Evolutionary conservation across 2,888 invertebrate genomes (phyloP).

Genomic region (Cryptophagus acutangulus): DNA sequence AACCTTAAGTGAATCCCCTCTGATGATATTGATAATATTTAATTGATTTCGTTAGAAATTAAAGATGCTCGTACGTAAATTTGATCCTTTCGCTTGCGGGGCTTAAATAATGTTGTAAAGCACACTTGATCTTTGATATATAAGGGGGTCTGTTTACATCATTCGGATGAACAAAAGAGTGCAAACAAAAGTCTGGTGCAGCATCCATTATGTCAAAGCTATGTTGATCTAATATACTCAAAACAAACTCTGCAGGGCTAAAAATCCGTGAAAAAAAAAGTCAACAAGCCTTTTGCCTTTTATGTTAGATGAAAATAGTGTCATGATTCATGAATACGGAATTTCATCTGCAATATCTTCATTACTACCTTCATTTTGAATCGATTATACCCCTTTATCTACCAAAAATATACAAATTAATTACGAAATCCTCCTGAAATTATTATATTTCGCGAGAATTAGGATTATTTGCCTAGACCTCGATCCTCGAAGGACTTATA

Average conservation of each 20-base stretch:
- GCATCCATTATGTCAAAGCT: conserved; percentile 21
- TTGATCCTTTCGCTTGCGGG: conserved; percentile 7
- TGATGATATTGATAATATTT: no score
- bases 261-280: conserved; percentile 9
- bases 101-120: conserved; percentile 7
- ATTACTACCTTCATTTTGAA: not conserved
- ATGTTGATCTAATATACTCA: conserved; percentile 21
- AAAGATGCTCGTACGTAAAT: no score
- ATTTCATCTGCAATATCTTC: not conserved
- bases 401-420: not conserved
- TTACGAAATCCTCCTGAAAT: no score
- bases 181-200: conserved; percentile 20
- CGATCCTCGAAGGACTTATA: no score
- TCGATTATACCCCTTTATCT: not conserved
- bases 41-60: no score
- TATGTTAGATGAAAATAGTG: conserved; percentile 4
- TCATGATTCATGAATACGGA: not conserved
- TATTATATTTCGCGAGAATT: no score
- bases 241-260: conserved; percentile 14
- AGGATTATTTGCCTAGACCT: no score
- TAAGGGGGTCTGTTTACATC: conserved; percentile 20
- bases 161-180: conserved; percentile 19
- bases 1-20: no score
- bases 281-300: conserved; percentile 8
- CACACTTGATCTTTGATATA: conserved; percentile 17